A percentile compares a stretch with the other conserved stretches of the same genome.
These are phyloP conservation scores for Hoplostethus mediterraneus DNA, from an alignment of 2,797 vertebrate species.

Conservation along the genomic window DNA sequence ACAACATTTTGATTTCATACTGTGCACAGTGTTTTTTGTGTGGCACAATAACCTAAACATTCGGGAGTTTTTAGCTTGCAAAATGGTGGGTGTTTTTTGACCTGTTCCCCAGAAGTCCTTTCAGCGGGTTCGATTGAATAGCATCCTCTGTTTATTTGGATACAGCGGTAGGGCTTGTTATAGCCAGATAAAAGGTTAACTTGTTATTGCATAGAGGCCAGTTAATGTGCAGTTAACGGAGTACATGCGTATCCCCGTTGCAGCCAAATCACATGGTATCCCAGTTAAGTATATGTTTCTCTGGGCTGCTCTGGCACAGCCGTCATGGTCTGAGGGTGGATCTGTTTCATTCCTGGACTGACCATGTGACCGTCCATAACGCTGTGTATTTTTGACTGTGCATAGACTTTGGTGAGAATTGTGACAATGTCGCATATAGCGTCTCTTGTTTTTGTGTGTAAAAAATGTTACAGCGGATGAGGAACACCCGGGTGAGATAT, in stretches of 20 bases:
- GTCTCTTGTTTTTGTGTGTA: slow-evolving; percentile 7
- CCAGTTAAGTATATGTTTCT: slow-evolving; percentile 81
- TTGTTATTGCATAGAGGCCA: slow-evolving; percentile 84
- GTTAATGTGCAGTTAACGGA: slow-evolving; percentile 83
- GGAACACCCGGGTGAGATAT: neutral
- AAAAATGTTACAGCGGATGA: neutral
- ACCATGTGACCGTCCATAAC: slow-evolving; percentile 79
- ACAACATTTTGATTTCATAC: slow-evolving; percentile 68
- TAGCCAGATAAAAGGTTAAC: slow-evolving; percentile 84
- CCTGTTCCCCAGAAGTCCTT: slow-evolving; percentile 57
- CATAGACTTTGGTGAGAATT: slow-evolving; percentile 68
- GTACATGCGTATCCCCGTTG: slow-evolving; percentile 75
- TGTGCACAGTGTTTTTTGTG: slow-evolving; percentile 49
- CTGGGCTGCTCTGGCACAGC: slow-evolving; percentile 70
- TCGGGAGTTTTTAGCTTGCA: slow-evolving; percentile 71
- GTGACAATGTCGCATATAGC: slow-evolving; percentile 24
- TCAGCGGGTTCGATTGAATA: slow-evolving; percentile 64
- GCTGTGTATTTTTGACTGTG: slow-evolving; percentile 79
- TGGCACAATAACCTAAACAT: slow-evolving; percentile 68
- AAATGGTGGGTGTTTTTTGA: slow-evolving; percentile 62
- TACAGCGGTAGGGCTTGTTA: slow-evolving; percentile 75
- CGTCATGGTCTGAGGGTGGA: slow-evolving; percentile 76
- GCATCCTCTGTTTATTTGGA: slow-evolving; percentile 80
- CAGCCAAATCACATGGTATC: slow-evolving; percentile 81
- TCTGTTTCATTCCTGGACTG: slow-evolving; percentile 79